Evolutionary conservation across 2,888 invertebrate species (phyloP), one percentile per base, ranked within the genome.

Genomic region (Elysia crispata): DNA sequence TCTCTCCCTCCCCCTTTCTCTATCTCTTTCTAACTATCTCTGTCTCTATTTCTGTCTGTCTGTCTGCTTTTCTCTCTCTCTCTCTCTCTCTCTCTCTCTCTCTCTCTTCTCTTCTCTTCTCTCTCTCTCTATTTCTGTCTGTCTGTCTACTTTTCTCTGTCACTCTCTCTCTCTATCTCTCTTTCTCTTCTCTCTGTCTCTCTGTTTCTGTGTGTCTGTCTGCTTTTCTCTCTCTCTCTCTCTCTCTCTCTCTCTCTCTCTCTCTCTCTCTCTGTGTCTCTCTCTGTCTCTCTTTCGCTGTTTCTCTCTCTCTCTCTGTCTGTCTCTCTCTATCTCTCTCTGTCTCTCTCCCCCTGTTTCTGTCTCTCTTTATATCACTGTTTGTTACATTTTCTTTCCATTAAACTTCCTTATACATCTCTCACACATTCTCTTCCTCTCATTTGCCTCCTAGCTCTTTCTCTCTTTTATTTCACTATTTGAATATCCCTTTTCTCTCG

Each of bases 321-420:
- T 11, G 18, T 64, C 64, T 64, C 64, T n/a, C 23, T n/a, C 64
- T 64, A 15, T 18, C 64, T 64, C 23, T 64, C 13, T 11, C 64
- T 64, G 18, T 64, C 64, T 64, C 64, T 64, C 15, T 64, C 64
- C 23, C 64, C 11, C 72, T 31, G 5, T 72, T 49, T 72, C 49
- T 72, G 18, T 72, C 72, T 72, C 72, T 72, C 72, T 72, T 49
- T 41, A 18, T 72, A 41, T 72, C n/a, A n/a, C n/a, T n/a, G n/a
- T n/a, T n/a, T n/a, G n/a, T n/a, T n/a, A n/a, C n/a, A n/a, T n/a
- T n/a, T n/a, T n/a, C n/a, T n/a, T n/a, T n/a, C n/a, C n/a, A n/a
- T n/a, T n/a, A n/a, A n/a, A n/a, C n/a, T n/a, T n/a, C n/a, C n/a
- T n/a, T n/a, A n/a, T n/a, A n/a, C n/a, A n/a, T n/a, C n/a, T n/a